Percentiles rank a stretch among this genome's conserved stretches.
Evolutionary conservation across 1,140 invertebrate genomes (phyloP).

Genomic region (Copidosoma floridanum): DNA sequence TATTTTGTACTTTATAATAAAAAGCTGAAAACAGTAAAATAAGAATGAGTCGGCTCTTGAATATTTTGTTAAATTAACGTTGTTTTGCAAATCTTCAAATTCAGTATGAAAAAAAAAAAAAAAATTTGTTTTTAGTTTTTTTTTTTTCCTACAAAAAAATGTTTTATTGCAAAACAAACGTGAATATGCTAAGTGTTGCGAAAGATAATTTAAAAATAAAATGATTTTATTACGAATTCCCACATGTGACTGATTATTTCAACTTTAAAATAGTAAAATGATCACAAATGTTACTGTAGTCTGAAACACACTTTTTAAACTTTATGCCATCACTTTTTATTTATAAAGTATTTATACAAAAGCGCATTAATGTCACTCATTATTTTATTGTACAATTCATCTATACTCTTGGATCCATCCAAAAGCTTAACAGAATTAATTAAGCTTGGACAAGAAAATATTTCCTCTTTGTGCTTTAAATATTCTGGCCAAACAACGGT

Average conservation of each 20-base stretch:
- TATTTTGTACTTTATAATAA: no score
- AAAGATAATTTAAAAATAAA: not conserved
- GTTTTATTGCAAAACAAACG: not conserved
- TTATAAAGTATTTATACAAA: not conserved
- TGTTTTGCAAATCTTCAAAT: not conserved
- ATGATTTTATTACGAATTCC: not conserved
- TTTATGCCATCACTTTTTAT: not conserved
- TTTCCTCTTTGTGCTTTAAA: conserved; percentile 44
- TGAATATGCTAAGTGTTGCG: not conserved
- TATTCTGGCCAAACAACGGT: conserved; percentile 75
- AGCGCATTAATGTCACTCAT: conserved; percentile 30
- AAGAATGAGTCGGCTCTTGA: no score
- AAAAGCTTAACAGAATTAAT: conserved; percentile 40
- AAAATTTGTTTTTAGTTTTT: conserved; percentile 9
- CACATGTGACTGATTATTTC: not conserved
- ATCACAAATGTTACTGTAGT: not conserved
- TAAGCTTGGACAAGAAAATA: conserved; percentile 37
- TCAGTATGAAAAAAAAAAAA: not conserved
- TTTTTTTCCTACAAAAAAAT: not conserved
- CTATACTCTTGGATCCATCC: conserved; percentile 40
- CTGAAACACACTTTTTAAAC: not conserved
- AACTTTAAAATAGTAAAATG: not conserved
- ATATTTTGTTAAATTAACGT: conserved; percentile 6
- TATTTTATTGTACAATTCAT: conserved; percentile 41
- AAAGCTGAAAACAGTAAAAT: no score